Percentiles rank a stretch among this genome's conserved stretches.
These are phyloP conservation scores for Synanthedon vespiformis DNA, from an alignment of 2,888 invertebrate species.

Conservation along the genomic window DNA sequence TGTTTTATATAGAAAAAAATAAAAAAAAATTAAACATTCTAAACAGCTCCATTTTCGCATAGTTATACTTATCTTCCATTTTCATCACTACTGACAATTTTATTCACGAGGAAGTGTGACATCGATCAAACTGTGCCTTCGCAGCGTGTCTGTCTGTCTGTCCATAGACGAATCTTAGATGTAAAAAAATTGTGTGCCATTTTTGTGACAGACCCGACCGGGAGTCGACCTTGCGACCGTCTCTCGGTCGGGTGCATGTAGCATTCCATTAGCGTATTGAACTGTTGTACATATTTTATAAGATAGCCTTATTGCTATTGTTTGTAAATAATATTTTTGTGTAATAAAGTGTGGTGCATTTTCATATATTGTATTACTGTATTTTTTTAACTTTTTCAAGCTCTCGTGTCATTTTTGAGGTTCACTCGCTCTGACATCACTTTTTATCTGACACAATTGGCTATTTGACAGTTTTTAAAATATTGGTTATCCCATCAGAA, in stretches of 20 bases:
- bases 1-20: no score
- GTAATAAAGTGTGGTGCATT: conserved; percentile 29
- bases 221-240: no score
- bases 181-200: no score
- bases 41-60: no score
- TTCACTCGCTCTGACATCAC: not conserved
- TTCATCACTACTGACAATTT: not conserved
- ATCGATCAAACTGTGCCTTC: not conserved
- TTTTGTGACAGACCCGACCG: no score
- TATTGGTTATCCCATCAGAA: no score
- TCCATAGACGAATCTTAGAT: no score
- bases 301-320: conserved; percentile 22
- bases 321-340: conserved; percentile 25
- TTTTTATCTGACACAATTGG: no score
- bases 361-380: conserved; percentile 6
- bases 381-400: not conserved
- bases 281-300: conserved; percentile 21
- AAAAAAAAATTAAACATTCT: no score
- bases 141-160: no score
- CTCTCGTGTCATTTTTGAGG: not conserved
- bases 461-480: no score
- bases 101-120: not conserved
- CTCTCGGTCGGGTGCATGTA: not conserved
- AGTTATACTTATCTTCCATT: not conserved
- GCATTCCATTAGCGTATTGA: not conserved